These are phyloP conservation scores for Pelodiscus sinensis DNA, from an alignment of 2,113 vertebrate species.

Conservation along the genomic window DNA sequence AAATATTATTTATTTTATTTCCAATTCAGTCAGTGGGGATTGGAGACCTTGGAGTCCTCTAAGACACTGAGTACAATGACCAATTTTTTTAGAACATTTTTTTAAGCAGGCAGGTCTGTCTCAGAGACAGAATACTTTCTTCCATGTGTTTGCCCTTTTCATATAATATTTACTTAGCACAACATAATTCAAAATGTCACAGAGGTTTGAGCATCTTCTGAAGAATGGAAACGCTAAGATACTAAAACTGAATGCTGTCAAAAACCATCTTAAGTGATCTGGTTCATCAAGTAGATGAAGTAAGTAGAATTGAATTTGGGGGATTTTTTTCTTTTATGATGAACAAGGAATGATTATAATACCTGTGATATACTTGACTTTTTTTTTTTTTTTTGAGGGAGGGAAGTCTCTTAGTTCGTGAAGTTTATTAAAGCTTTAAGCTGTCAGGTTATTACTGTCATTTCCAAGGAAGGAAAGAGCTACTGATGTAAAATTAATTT, in stretches of 20 bases:
- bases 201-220: conserved; percentile 70
- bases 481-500: conserved; percentile 87
- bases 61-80: not conserved
- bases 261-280: conserved; percentile 71
- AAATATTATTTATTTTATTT: not conserved
- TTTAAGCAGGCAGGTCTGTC: conserved; percentile 37
- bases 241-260: conserved; percentile 75
- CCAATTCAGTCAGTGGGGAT: not conserved
- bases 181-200: conserved; percentile 74
- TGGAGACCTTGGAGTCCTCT: not conserved
- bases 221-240: conserved; percentile 71
- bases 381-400: conserved; percentile 10
- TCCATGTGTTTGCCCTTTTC: conserved; percentile 69
- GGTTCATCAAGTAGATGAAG: conserved; percentile 73
- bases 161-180: conserved; percentile 75
- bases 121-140: conserved; percentile 48
- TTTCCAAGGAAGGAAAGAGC: conserved; percentile 81
- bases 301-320: conserved; percentile 77
- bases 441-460: conserved; percentile 87
- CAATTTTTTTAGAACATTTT: not conserved
- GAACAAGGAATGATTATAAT: conserved; percentile 71
- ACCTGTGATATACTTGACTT: conserved; percentile 58
- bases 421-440: conserved; percentile 86
- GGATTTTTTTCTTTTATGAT: conserved; percentile 65
- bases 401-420: conserved; percentile 71